Percentiles rank a stretch among this genome's conserved stretches.
Evolutionary conservation across 1,140 invertebrate species (phyloP).

Genomic region (Euglossa dilemma): DNA sequence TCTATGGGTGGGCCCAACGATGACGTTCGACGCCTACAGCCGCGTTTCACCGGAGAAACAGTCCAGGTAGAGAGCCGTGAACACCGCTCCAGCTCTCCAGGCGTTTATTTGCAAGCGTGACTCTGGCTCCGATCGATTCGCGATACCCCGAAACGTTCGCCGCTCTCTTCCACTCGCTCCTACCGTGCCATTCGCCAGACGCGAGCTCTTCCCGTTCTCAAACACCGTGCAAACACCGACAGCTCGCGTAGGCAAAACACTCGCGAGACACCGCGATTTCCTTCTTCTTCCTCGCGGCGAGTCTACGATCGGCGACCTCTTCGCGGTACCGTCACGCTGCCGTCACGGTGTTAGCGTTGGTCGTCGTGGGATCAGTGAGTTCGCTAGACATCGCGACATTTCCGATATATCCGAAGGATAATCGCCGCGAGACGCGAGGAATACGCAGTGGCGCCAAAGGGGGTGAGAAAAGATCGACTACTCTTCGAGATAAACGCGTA

Average conservation of each 20-base stretch:
- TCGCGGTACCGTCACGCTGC: too few relatives aligned
- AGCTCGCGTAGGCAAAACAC: neutral
- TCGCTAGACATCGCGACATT: too few relatives aligned
- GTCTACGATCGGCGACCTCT: too few relatives aligned
- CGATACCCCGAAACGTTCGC: slow-evolving; percentile 61
- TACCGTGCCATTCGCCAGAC: slow-evolving; percentile 16
- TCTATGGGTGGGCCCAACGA: slow-evolving; percentile 63
- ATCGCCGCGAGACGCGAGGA: too few relatives aligned
- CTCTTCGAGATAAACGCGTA: too few relatives aligned
- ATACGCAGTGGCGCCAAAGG: too few relatives aligned
- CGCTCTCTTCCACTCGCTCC: slow-evolving; percentile 39
- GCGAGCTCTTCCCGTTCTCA: neutral
- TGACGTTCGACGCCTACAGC: slow-evolving; percentile 53
- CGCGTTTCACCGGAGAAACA: slow-evolving; percentile 10
- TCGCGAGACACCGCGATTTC: too few relatives aligned
- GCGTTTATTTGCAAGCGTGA: slow-evolving; percentile 64
- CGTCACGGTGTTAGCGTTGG: too few relatives aligned
- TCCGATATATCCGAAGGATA: too few relatives aligned
- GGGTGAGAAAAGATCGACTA: too few relatives aligned
- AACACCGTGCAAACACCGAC: neutral
- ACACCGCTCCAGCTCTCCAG: slow-evolving; percentile 25
- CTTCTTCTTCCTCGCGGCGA: too few relatives aligned
- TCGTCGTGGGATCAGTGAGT: too few relatives aligned
- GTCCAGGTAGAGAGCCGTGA: slow-evolving; percentile 6
- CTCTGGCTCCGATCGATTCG: slow-evolving; percentile 72